Base-by-base conservation (phyloP, 2,888 invertebrate genomes). In the Colletes collaris region DNA sequence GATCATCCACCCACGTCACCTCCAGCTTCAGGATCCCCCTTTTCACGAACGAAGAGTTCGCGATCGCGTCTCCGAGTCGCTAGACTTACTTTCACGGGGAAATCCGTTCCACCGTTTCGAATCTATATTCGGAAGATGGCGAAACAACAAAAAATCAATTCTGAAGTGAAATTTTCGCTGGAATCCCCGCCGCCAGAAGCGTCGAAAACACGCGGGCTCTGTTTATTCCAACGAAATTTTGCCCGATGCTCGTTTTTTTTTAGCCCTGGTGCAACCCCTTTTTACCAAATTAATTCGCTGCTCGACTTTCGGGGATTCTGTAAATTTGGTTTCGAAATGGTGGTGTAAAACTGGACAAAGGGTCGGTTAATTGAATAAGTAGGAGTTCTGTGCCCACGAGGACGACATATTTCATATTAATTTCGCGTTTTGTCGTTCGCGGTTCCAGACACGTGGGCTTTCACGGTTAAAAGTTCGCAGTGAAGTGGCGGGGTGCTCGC, bases 341-440 rank as follows among this genome's bases (percentile, higher is more conserved):
- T 27, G 2, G 27, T 27, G 1, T 27, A 27, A 27, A 27, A 27
- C 27, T 27, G 27, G 27, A 27, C 27, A 27, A 16, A 16, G 16
- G 16, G 27, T 27, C 27, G 27, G 2, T 27, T 27, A 27, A 27
- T 27, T 27, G 27, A 27, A 27, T 27, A 27, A 27, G 2, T 27
- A 27, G 40, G 4, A 40, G 13, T 63, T 56, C 53, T 35, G 40
- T 13, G 40, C 40, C 44, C 40, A 40, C 75, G 56, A 55, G 65
- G 46, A 44, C 56, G 19, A 50, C 16, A 37, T 63, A 67, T 76
- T 79, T 71, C 63, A 58, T 49, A 63, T 13, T 46, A 16, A 16
- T 16, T 16, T 16, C 16, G 16, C 16, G 16, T 16, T 16, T 16
- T 16, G 16, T 16, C 16, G 16, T 16, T 16, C 50, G 76, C 50